Percentiles rank a stretch among this genome's conserved stretches.
Evolutionary conservation across 2,797 vertebrate genomes (phyloP).

Genomic region (Sphaeramia orbicularis): DNA sequence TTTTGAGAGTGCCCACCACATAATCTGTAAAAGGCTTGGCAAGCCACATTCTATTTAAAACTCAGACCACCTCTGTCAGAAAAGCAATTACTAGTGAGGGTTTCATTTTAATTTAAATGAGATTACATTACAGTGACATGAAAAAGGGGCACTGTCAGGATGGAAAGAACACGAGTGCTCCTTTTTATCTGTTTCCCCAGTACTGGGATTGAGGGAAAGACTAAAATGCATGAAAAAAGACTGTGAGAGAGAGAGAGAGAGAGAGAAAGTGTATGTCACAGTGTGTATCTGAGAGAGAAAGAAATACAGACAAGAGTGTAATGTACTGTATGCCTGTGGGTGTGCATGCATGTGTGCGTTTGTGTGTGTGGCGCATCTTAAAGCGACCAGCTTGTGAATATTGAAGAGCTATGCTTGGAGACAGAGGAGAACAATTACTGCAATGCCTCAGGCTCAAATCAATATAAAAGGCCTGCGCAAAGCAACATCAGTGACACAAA

Average conservation of each 20-base stretch:
- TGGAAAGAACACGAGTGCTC: slow-evolving; percentile 78
- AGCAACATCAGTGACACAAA: slow-evolving; percentile 56
- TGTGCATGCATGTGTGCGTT: slow-evolving; percentile 33
- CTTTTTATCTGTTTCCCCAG: slow-evolving; percentile 79
- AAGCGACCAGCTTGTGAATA: slow-evolving; percentile 51
- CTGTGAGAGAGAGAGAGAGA: slow-evolving; percentile 11
- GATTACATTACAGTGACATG: slow-evolving; percentile 85
- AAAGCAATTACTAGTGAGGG: slow-evolving; percentile 87
- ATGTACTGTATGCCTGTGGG: slow-evolving; percentile 7
- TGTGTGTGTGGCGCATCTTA: slow-evolving; percentile 22
- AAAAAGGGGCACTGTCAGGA: slow-evolving; percentile 77
- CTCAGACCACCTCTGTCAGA: slow-evolving; percentile 85
- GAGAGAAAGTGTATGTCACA: slow-evolving; percentile 19
- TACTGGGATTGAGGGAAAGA: slow-evolving; percentile 56
- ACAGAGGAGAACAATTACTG: slow-evolving; percentile 70
- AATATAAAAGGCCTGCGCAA: slow-evolving; percentile 55
- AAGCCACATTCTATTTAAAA: slow-evolving; percentile 79
- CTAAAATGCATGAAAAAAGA: slow-evolving; percentile 53
- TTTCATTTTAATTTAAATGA: slow-evolving; percentile 88
- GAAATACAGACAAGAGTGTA: slow-evolving; percentile 25
- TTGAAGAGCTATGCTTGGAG: slow-evolving; percentile 47
- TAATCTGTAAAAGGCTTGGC: slow-evolving; percentile 67
- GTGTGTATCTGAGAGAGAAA: slow-evolving; percentile 32
- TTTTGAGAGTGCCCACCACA: slow-evolving; percentile 48
- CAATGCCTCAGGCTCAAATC: slow-evolving; percentile 61